Base-by-base conservation (phyloP, 1,140 invertebrate genomes). In the Alviniconcha marisindica region DNA sequence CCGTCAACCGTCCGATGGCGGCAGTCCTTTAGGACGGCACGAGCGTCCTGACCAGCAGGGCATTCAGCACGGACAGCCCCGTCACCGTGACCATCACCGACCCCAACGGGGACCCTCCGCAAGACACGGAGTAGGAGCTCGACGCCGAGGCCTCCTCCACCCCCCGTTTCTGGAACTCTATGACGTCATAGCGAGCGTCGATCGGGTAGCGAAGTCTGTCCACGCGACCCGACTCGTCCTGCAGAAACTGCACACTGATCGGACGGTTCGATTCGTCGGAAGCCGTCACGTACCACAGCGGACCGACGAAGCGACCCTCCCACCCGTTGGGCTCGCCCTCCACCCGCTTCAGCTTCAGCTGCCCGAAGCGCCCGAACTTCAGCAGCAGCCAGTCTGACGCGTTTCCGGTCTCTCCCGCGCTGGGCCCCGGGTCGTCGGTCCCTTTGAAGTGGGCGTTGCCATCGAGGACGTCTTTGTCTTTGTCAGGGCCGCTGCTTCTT, bases 251-350 rank as follows among this genome's bases (percentile, higher is more conserved):
- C 28, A 85, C 63, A 10, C n/a, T 69, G 21, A 83, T 51, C 33
- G 87, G 86, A n/a, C 14, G 38, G 0, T 81, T 56, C 15, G 82
- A 69, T 28, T 84, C 81, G 78, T 88, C 87, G 2, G 86, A 86
- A 33, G 82, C 77, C 2, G 84, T 88, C 12, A 86, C 74, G 74
- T 83, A 88, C 80, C 84, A 87, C 56, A 88, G 63, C 24, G 79
- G 60, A 18, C 83, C 85, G 54, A 84, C n/a, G 38, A 84, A 86
- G 15, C 73, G 40, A 33, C 81, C 82, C 33, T 60, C 38, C 81
- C 85, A 87, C 21, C 33, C n/a, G 36, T 60, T 60, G 18, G 44
- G 15, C 7, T 31, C 56, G 5, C 33, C 36, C 31, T 21, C 44
- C 42, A 44, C 24, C 24, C 79, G 48, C 18, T 81, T 83, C 15